Conservation (phyloP, 1,140 invertebrate species). For the Cotesia typhae region DNA sequence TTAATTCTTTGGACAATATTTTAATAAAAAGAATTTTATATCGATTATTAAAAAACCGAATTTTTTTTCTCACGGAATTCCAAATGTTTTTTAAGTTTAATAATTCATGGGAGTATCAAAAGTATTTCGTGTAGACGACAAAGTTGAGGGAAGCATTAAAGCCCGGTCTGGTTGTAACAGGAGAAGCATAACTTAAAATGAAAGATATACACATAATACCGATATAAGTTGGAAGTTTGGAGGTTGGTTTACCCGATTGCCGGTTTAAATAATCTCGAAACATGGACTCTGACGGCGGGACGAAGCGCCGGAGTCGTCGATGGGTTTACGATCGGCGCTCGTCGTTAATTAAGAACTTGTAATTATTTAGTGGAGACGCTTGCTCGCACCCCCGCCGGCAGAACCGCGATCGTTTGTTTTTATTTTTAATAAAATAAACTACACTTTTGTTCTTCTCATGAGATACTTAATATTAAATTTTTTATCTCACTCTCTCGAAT, state of each 20-base stretch:
- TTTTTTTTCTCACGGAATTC: too few species aligned
- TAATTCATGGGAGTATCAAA: too few species aligned
- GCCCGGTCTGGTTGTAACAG: too few species aligned
- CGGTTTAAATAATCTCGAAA: constrained; percentile 63
- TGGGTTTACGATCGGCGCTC: constrained; percentile 63
- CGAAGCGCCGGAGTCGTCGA: constrained; percentile 52
- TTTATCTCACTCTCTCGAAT: not conserved
- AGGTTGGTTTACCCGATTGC: constrained; percentile 46
- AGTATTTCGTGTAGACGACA: too few species aligned
- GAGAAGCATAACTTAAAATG: too few species aligned
- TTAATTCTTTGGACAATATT: too few species aligned
- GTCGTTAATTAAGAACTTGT: constrained; percentile 66
- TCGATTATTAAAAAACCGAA: too few species aligned
- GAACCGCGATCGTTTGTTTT: constrained; percentile 40
- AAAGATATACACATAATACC: too few species aligned
- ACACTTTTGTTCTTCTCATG: constrained; percentile 6
- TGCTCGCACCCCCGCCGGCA: constrained; percentile 63
- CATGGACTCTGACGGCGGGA: constrained; percentile 53
- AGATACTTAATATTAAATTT: constrained; percentile 4
- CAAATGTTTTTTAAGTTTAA: too few species aligned
- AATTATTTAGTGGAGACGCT: constrained; percentile 64
- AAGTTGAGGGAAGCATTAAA: too few species aligned
- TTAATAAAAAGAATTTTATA: too few species aligned
- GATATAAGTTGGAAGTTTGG: too few species aligned
- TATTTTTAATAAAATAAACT: not conserved